Evolutionary conservation across 1,140 invertebrate genomes (phyloP), one percentile per base, ranked within the genome.

Genomic region (Drosophila equinoxialis): DNA sequence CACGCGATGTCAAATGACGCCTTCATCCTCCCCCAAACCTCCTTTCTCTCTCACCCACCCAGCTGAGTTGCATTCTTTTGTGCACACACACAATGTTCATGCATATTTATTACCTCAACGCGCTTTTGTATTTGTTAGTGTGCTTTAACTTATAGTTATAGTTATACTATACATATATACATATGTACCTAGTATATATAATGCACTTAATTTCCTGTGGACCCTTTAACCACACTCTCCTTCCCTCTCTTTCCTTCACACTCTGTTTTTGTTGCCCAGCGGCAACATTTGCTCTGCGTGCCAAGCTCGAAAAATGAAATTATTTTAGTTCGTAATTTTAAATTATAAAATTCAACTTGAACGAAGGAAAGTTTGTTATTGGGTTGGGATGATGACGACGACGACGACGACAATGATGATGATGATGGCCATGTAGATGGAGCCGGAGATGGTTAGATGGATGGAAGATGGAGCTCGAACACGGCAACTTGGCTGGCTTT

Each of bases 241-340:
- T 26, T 1, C 2, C n/a, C 4, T n/a, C 20, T 48, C 60, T 55
- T 26, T 35, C 65, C 20, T 17, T 58, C 30, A 39, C 57, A 55
- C 54, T 55, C 20, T 41, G 14, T 37, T 48, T 54, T 30, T 55
- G 35, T 20, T 57, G 20, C 66, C 71, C 54, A 17, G 68, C 51
- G 59, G 65, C 72, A 55, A 57, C 67, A 26, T 65, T 65, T 59
- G 68, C 78, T 77, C 74, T 91, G 84, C 89, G 89, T 91, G 89
- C 89, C 65, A 75, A 79, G 70, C 79, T 70, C 68, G 67, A 68
- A 87, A 87, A 87, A 83, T 79, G 83, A 83, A 87, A 89, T 87
- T 89, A 89, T 87, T 62, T 83, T 87, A 89, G 84, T 89, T 87
- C 70, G 79, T 87, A 87, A 87, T 87, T 87, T 87, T 71, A 77